Evolutionary conservation across 2,113 vertebrate species (phyloP).

Genomic region (Steatornis caripensis): DNA sequence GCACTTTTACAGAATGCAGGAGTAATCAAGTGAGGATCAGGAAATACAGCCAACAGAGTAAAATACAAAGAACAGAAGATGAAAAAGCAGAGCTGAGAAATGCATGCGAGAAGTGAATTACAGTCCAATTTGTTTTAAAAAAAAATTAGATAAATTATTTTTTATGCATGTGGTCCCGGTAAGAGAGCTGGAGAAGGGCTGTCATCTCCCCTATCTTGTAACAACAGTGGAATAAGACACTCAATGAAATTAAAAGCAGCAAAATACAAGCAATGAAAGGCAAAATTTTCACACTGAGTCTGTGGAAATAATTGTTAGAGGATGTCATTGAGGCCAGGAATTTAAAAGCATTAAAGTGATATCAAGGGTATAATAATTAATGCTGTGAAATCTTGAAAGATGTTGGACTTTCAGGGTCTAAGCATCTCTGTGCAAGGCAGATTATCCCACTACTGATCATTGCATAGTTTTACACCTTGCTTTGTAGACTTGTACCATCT

Average conservation of each 20-base stretch:
- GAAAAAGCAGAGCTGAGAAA: neutral
- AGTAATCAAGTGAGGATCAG: neutral
- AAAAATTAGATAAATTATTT: neutral
- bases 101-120: neutral
- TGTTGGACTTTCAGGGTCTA: neutral
- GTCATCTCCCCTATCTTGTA: neutral
- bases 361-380: neutral
- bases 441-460: neutral
- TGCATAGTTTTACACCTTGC: neutral
- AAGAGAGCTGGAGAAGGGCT: neutral
- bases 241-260: neutral
- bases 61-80: neutral
- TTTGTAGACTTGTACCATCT: neutral
- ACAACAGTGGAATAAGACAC: neutral
- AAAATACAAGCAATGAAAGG: neutral
- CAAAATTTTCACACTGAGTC: neutral
- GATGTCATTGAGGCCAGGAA: neutral
- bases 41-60: neutral
- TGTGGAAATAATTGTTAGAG: neutral
- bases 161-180: neutral
- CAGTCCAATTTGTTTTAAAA: neutral
- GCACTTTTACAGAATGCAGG: neutral
- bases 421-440: neutral
- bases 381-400: neutral
- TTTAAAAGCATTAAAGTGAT: neutral